Evolutionary conservation across 2,113 vertebrate species (phyloP), one percentile per base, ranked within the genome.

Genomic region (Neolamprologus devosi): DNA sequence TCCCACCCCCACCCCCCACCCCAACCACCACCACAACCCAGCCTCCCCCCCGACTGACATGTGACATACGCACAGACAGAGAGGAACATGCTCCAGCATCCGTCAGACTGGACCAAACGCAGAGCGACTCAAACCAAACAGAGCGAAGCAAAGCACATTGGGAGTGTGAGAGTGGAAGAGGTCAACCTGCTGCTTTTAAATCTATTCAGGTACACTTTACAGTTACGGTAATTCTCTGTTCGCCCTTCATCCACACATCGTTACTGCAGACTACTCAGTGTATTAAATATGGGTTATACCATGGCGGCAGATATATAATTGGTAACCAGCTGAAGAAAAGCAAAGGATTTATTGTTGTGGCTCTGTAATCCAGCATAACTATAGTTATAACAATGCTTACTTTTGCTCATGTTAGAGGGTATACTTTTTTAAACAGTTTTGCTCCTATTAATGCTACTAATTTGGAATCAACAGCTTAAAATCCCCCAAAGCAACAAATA

Each of bases 1-100:
- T 68, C 91, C 30, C 16, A 0, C 19, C 81, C 3, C 10, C 40
- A 0, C 40, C 12, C 11, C 40, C 5, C 0, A 1, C 53, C 55
- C 57, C 14, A 3, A 17, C 51, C 81, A n/a, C 6, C 40, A 12
- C 42, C 7, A 5, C 54, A 3, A 55, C 82, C 40, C 68, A 57
- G 42, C 82, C 84, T 13, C 57, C 63, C 63, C 63, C 45, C 70
- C 16, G 68, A 45, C 85, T 79, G 84, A 85, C 89, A 85, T 37
- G 78, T 80, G 85, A 91, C 94, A 95, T 89, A 91, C 79, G 81
- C 87, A 95, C 93, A 95, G 55, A 95, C 86, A 88, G 8, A 93
- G 68, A 91, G 60, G 86, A 78, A 93, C 96, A 96, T 96, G 96
- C 96, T 95, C 94, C 93, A 92, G 92, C 93, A 95, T 93, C 94